Evolutionary conservation across 2,797 vertebrate species (phyloP).

Genomic region (Enoplosus armatus): DNA sequence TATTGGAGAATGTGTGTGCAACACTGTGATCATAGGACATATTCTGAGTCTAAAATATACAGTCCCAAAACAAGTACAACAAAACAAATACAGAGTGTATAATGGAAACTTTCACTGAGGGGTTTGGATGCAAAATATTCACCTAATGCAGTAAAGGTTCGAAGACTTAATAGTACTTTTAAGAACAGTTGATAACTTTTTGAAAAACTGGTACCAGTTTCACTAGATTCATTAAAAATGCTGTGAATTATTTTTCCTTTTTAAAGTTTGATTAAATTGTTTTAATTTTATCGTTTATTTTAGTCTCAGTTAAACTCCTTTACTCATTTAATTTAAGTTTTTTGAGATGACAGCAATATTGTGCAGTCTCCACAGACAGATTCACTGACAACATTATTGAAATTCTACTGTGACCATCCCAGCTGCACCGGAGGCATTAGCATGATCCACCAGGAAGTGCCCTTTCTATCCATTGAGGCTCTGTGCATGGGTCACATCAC

Average conservation of each 20-base stretch:
- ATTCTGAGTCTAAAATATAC: neutral
- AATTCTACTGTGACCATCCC: slow-evolving; percentile 70
- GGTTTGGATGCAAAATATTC: neutral
- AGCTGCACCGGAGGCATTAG: slow-evolving; percentile 78
- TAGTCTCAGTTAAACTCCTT: neutral
- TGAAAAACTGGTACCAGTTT: neutral
- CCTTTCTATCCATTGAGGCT: slow-evolving; percentile 83
- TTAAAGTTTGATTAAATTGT: neutral
- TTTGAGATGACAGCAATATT: slow-evolving; percentile 25
- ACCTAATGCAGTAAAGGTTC: neutral
- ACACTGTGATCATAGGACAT: neutral
- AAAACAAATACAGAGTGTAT: neutral
- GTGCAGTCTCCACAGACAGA: slow-evolving; percentile 49
- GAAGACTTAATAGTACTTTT: neutral
- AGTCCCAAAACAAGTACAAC: neutral
- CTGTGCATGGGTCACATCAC: slow-evolving; percentile 84
- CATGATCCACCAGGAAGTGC: slow-evolving; percentile 84
- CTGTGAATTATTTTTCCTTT: neutral
- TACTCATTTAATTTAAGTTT: neutral
- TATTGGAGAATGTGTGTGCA: neutral
- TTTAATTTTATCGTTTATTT: neutral
- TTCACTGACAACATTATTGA: slow-evolving; percentile 76
- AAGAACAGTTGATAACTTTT: neutral
- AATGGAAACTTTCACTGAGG: neutral
- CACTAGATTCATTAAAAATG: neutral